Base-by-base conservation (phyloP, 2,888 invertebrate genomes). In the Bombylius major region DNA sequence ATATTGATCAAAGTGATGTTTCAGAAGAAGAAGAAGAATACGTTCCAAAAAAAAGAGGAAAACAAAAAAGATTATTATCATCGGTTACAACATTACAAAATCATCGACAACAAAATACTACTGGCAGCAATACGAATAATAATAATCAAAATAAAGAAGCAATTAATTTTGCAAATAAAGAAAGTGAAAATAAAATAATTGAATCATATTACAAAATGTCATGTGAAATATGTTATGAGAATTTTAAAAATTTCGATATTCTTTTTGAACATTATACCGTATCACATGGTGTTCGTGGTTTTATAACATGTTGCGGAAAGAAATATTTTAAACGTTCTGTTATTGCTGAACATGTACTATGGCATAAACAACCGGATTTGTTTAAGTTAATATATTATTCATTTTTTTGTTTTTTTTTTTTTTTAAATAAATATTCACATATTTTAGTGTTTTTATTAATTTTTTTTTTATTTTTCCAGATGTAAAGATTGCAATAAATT, bases 321-420 rank as follows among this genome's bases (percentile, higher is more conserved):
- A 64, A 64, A 46, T 62, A 58, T 44, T 62, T 60, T 13, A 60
- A 58, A 47, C 56, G 59, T 5, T 9, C 53, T 12, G 57, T 58
- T 5, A 59, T 62, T 32, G 60, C 63, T 9, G 62, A 65, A 44
- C 64, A 65, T 48, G 60, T 65, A n/a, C 44, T 61, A 0, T 60
- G 62, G 59, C 64, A 65, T 49, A 60, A 57, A 33, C 56, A 65
- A 47, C 64, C 64, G 8, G 61, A 64, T n/a, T 33, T 60, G 14
- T 64, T 64, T 57, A 61, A 58, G 63, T 62, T 54, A 50, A 36
- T 11, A 39, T 4, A 5, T 53, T 44, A 47, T 47, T 39, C n/a
- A 44, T 32, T 54, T 33, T 39, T 49, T 14, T 32, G n/a, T 44
- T 33, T 32, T 54, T 33, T 39, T 49, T 14, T 32, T 33, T 44